Conservation (phyloP, 2,888 invertebrate species). For the Apodemia hepburni region DNA sequence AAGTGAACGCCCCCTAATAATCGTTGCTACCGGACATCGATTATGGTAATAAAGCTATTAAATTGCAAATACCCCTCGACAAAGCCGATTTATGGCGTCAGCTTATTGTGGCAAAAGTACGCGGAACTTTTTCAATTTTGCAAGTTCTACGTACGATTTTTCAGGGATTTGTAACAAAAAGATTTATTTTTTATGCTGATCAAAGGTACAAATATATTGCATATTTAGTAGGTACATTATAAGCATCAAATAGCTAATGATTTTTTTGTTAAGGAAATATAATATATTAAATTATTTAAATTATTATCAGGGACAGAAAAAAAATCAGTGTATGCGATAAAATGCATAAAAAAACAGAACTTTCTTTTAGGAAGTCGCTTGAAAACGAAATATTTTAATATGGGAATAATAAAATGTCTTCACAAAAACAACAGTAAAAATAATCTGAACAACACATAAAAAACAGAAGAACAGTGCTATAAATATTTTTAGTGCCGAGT, state of each 20-base stretch:
- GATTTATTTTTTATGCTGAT: constrained; percentile 11
- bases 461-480: background rate
- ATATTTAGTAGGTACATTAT: background rate
- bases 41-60: constrained; percentile 64
- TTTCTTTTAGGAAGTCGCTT: too few species aligned
- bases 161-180: constrained; percentile 6
- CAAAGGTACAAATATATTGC: background rate
- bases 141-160: constrained; percentile 13
- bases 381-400: too few species aligned
- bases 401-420: too few species aligned
- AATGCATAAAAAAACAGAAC: too few species aligned
- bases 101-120: constrained; percentile 26
- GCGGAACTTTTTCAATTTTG: constrained; percentile 26
- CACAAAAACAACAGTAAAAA: background rate
- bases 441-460: background rate
- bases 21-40: constrained; percentile 46
- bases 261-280: too few species aligned
- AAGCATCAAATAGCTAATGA: too few species aligned
- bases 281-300: too few species aligned
- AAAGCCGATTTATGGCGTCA: constrained; percentile 31
- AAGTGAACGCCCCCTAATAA: constrained; percentile 20
- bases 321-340: too few species aligned
- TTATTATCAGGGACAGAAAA: too few species aligned
- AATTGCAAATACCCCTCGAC: constrained; percentile 57
- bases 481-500: constrained; percentile 5